These are phyloP conservation scores for Euproctis similis DNA, from an alignment of 2,888 invertebrate genomes.

Conservation along the genomic window DNA sequence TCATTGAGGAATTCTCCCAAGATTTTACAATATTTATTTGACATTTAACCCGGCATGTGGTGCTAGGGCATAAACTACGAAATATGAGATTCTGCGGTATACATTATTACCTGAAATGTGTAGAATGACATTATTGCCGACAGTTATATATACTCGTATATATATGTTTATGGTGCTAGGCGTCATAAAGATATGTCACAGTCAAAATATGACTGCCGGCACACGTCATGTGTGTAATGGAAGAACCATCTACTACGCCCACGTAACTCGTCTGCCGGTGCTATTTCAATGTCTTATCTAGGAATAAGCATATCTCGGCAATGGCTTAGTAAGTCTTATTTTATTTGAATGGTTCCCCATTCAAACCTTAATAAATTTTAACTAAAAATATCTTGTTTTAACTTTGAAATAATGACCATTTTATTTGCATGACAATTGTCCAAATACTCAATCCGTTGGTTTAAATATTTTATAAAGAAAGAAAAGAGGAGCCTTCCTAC, in stretches of 20 bases:
- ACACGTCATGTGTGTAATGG: slow-evolving; percentile 19
- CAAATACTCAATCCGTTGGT: too few species aligned
- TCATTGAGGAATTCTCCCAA: too few species aligned
- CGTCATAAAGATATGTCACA: slow-evolving; percentile 32
- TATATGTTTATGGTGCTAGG: slow-evolving; percentile 6
- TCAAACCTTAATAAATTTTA: too few species aligned
- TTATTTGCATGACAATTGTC: too few species aligned
- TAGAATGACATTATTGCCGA: slow-evolving; percentile 35
- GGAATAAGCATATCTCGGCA: too few species aligned
- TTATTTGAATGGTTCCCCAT: too few species aligned
- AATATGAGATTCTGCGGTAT: slow-evolving; percentile 47
- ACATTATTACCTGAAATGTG: slow-evolving; percentile 38
- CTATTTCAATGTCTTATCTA: too few species aligned
- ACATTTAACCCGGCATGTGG: slow-evolving; percentile 34
- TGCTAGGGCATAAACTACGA: slow-evolving; percentile 35
- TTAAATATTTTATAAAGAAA: too few species aligned
- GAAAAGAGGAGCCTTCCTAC: too few species aligned
- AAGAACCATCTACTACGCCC: slow-evolving; percentile 10
- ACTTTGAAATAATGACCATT: too few species aligned
- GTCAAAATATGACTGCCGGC: slow-evolving; percentile 28
- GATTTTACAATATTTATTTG: slow-evolving; percentile 42
- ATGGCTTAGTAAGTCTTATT: too few species aligned
- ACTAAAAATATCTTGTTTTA: too few species aligned
- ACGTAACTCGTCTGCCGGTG: slow-evolving; percentile 6
- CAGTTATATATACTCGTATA: slow-evolving; percentile 14